A percentile compares a stretch with the other conserved stretches of the same genome.
Evolutionary conservation across 1,140 invertebrate species (phyloP).

Genomic region (Stenopsyche tienmushanensis): DNA sequence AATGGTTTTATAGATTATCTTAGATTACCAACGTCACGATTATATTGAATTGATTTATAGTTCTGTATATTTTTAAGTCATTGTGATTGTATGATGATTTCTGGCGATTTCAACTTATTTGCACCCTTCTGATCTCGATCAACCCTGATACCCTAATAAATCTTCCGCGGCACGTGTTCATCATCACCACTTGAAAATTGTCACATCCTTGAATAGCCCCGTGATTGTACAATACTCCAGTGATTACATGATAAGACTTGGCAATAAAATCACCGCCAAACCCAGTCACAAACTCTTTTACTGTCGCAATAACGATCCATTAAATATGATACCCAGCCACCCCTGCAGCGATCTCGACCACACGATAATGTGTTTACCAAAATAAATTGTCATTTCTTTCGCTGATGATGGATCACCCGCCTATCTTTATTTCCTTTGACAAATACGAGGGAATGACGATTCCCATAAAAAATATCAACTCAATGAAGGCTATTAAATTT

Average conservation of each 20-base stretch:
- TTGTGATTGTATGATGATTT: too few species aligned
- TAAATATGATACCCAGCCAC: slow-evolving; percentile 14
- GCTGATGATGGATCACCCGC: slow-evolving; percentile 10
- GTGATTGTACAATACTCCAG: slow-evolving; percentile 37
- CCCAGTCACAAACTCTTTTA: slow-evolving; percentile 7
- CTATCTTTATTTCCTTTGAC: slow-evolving; percentile 1
- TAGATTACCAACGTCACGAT: too few species aligned
- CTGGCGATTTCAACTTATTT: too few species aligned
- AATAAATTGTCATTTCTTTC: not conserved
- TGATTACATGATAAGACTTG: slow-evolving; percentile 35
- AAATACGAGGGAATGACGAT: not conserved
- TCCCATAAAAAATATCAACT: not conserved
- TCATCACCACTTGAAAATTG: too few species aligned
- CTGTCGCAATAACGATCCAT: slow-evolving; percentile 17
- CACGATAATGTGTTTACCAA: slow-evolving; percentile 1
- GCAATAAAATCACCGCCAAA: not conserved
- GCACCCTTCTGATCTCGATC: too few species aligned
- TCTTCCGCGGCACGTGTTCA: too few species aligned
- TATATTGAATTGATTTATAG: too few species aligned
- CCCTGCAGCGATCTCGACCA: not conserved
- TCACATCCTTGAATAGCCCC: slow-evolving; percentile 9
- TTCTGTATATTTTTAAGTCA: too few species aligned
- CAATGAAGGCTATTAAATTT: not conserved
- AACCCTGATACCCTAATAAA: too few species aligned
- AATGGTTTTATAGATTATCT: too few species aligned